A percentile compares a stretch with the other conserved stretches of the same genome.
Evolutionary conservation across 2,113 vertebrate genomes (phyloP).

Genomic region (Protobothrops mucrosquamatus): DNA sequence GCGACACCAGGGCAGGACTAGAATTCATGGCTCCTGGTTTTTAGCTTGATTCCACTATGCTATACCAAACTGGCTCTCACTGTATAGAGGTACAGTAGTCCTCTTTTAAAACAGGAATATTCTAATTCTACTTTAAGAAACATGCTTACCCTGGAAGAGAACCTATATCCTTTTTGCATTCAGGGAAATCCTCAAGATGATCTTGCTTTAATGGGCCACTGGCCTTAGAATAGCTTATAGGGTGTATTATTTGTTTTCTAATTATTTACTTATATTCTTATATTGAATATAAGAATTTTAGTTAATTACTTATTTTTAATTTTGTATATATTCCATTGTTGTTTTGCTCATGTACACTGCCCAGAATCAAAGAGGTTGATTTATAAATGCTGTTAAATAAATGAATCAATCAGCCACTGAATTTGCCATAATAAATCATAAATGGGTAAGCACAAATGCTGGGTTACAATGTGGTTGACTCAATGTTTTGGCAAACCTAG

Average conservation of each 20-base stretch:
- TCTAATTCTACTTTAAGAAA: neutral
- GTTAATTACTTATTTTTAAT: neutral
- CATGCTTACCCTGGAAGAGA: neutral
- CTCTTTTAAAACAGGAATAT: neutral
- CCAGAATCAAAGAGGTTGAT: neutral
- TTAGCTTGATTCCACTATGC: neutral
- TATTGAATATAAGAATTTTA: neutral
- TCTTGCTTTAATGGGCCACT: neutral
- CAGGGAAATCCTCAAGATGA: neutral
- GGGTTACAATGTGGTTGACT: neutral
- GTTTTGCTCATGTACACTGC: neutral
- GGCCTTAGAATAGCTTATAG: neutral
- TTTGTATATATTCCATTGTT: neutral
- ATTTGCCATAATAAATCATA: neutral
- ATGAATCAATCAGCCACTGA: neutral
- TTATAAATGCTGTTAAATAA: neutral
- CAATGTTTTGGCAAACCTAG: neutral
- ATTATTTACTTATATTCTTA: neutral
- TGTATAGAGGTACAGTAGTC: neutral
- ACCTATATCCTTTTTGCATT: neutral
- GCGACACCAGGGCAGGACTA: neutral
- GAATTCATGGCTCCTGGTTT: neutral
- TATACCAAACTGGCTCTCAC: neutral
- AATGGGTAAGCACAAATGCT: neutral
- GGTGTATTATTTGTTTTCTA: neutral